Percentiles rank a stretch among this genome's conserved stretches.
These are phyloP conservation scores for Alosa alosa DNA, from an alignment of 2,113 vertebrate genomes.

Conservation along the genomic window DNA sequence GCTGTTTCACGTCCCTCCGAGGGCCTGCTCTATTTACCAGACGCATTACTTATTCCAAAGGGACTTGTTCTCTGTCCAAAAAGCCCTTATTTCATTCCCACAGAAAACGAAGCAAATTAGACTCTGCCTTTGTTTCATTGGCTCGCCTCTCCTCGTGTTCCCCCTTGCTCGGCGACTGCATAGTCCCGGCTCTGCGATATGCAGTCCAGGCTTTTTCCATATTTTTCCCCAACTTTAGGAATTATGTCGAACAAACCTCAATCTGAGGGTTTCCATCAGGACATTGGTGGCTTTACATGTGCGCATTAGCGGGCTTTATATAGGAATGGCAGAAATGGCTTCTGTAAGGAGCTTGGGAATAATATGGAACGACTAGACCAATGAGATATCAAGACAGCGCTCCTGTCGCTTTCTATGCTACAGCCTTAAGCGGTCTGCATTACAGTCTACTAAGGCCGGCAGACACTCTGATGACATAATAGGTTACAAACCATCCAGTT, in stretches of 20 bases:
- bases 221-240: neutral
- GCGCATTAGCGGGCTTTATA: neutral
- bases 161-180: slow-evolving; percentile 2
- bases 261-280: slow-evolving; percentile 2
- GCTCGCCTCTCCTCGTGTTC: slow-evolving; percentile 28
- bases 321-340: neutral
- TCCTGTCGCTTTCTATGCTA: neutral
- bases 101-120: slow-evolving; percentile 44
- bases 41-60: slow-evolving; percentile 40
- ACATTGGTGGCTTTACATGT: neutral
- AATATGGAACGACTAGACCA: neutral
- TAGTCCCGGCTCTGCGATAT: neutral
- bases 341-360: neutral
- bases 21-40: slow-evolving; percentile 53
- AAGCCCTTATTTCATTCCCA: slow-evolving; percentile 50
- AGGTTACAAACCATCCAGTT: neutral
- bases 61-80: slow-evolving; percentile 44
- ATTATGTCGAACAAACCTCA: slow-evolving; percentile 7
- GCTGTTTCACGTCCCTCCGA: slow-evolving; percentile 42
- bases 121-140: slow-evolving; percentile 43
- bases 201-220: neutral
- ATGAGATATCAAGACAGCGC: neutral
- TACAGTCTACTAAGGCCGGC: neutral
- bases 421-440: neutral
- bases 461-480: neutral